Conservation (phyloP, 2,888 invertebrate species). For the Lucinisca nassula region DNA sequence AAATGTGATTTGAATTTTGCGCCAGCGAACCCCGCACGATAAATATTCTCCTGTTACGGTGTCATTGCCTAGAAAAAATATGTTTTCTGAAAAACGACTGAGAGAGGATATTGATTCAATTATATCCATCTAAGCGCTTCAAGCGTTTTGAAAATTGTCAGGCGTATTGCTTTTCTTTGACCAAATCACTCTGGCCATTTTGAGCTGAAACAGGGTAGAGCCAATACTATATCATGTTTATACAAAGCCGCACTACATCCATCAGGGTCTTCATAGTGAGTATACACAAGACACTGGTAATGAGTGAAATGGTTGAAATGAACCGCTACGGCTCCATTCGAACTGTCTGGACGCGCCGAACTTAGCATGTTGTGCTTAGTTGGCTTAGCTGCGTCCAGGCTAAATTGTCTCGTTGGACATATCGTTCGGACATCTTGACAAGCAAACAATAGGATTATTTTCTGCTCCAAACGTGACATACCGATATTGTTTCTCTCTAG, state of each 20-base stretch:
- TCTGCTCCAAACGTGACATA: background rate
- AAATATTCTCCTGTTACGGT: background rate
- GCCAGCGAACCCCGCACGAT: background rate
- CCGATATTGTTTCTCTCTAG: background rate
- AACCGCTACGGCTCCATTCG: no score
- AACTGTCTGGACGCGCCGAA: no score
- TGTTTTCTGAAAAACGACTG: background rate
- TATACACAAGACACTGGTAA: no score
- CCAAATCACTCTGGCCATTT: no score
- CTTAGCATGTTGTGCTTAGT: no score
- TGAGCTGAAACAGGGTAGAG: no score
- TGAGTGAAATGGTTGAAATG: no score
- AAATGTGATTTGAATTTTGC: background rate
- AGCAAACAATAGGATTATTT: background rate
- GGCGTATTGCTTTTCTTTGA: background rate
- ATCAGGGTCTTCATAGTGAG: no score
- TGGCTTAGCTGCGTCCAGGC: no score
- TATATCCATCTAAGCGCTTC: background rate
- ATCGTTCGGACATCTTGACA: background rate
- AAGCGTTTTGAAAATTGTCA: background rate
- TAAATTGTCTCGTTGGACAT: background rate
- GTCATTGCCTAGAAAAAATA: background rate
- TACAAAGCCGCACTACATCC: no score
- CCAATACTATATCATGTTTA: no score
- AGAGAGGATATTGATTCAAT: constrained; percentile 9